These are phyloP conservation scores for Brachypodius melanocephalos DNA, from an alignment of 2,113 vertebrate species.

Conservation along the genomic window DNA sequence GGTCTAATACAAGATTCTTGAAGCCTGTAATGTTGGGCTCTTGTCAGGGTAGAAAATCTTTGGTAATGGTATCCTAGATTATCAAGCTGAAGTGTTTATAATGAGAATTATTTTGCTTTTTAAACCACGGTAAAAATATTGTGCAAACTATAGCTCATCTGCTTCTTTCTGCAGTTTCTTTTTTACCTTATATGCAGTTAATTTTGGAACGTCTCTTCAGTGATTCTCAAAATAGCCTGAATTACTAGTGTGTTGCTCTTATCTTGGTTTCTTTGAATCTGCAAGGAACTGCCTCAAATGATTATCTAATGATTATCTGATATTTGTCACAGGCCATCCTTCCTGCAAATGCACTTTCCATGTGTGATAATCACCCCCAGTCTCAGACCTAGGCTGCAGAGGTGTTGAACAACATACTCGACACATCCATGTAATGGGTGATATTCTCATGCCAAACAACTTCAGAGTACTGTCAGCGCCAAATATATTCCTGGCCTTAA, in stretches of 20 bases:
- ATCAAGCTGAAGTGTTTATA: background rate
- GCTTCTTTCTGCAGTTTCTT: background rate
- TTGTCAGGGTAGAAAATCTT: background rate
- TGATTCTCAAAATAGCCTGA: background rate
- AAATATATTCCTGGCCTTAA: constrained; percentile 16
- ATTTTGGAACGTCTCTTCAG: background rate
- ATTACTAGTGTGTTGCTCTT: background rate
- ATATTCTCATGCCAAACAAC: background rate
- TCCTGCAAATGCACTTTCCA: background rate
- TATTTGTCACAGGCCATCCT: background rate
- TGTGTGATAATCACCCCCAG: background rate
- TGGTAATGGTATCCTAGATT: background rate
- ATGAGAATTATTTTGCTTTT: background rate
- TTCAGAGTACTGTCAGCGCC: background rate
- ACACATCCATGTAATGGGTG: background rate
- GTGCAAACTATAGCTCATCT: background rate
- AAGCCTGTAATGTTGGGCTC: background rate
- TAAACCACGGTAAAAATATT: background rate
- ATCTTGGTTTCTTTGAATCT: background rate
- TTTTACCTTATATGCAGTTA: background rate
- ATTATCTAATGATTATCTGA: background rate
- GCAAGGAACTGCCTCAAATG: background rate
- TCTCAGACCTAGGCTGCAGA: background rate
- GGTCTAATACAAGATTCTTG: background rate
- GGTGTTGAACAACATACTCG: background rate